Evolutionary conservation across 2,113 vertebrate species (phyloP).

Genomic region (Riparia riparia): DNA sequence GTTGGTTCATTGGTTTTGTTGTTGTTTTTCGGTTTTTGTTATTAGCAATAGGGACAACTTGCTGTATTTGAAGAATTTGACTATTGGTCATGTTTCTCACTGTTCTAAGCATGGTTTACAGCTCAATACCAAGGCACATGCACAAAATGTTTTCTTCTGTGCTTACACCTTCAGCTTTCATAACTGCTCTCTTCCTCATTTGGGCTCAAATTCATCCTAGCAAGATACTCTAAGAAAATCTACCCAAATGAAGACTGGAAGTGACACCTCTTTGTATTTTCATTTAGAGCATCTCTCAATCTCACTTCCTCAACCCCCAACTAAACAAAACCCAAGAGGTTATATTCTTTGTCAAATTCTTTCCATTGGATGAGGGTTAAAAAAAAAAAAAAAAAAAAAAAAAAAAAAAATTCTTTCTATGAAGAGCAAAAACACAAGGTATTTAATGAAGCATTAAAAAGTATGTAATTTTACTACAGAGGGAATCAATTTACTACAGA

Average conservation of each 20-base stretch:
- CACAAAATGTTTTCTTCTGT: not conserved
- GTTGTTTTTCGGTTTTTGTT: not conserved
- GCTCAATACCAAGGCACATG: not conserved
- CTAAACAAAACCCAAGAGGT: not conserved
- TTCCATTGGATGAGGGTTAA: not conserved
- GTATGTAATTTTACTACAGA: not conserved
- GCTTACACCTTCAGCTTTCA: not conserved
- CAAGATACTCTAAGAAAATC: not conserved
- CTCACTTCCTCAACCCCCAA: not conserved
- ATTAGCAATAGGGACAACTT: not conserved
- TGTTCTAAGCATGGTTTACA: not conserved
- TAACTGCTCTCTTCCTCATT: not conserved
- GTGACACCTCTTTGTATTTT: not conserved
- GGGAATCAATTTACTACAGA: not conserved
- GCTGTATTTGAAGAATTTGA: not conserved
- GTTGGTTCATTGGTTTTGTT: too few species aligned
- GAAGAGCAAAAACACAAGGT: not conserved
- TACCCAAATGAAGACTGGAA: not conserved
- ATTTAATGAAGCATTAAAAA: not conserved
- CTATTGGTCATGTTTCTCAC: not conserved
- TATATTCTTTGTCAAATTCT: not conserved
- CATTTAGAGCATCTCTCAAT: not conserved
- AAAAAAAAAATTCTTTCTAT: not conserved
- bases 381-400: not conserved
- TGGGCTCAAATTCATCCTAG: not conserved